A percentile compares a stretch with the other conserved stretches of the same genome.
Evolutionary conservation across 2,888 invertebrate species (phyloP).

Genomic region (Drosophila falleni): DNA sequence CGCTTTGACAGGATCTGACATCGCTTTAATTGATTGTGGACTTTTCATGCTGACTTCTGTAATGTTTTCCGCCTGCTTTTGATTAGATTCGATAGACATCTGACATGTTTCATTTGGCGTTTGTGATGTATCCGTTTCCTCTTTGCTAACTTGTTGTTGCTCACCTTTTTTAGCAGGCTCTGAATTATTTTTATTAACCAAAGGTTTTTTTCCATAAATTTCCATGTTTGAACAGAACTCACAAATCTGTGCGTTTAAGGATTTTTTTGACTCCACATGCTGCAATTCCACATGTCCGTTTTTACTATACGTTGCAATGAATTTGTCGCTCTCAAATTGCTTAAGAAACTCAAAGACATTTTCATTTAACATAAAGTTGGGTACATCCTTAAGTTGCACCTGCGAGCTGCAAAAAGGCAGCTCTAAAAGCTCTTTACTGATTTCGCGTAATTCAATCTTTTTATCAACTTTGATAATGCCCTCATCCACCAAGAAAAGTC

Average conservation of each 20-base stretch:
- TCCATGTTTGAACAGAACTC: slow-evolving; percentile 6
- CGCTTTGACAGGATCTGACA: neutral
- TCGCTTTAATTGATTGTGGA: neutral
- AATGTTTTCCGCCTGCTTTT: neutral
- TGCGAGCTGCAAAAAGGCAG: slow-evolving; percentile 32
- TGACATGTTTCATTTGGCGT: neutral
- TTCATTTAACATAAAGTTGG: neutral
- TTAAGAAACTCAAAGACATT: slow-evolving; percentile 8
- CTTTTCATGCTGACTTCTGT: neutral
- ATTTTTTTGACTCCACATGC: slow-evolving; percentile 5
- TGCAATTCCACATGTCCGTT: slow-evolving; percentile 28
- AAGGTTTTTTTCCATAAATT: neutral
- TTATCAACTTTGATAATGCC: slow-evolving; percentile 15
- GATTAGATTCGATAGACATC: neutral
- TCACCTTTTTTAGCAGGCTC: neutral
- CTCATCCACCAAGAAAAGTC: slow-evolving; percentile 37
- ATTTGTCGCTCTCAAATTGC: slow-evolving; percentile 34
- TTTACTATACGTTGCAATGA: neutral
- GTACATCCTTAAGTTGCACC: slow-evolving; percentile 38
- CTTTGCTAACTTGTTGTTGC: neutral
- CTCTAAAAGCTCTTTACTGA: slow-evolving; percentile 36
- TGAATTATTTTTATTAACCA: neutral
- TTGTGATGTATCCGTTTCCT: neutral
- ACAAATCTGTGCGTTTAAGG: slow-evolving; percentile 35
- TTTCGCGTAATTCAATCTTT: slow-evolving; percentile 21